phyloP scores from a whole-genome alignment of 2,797 vertebrate species.

The Muscicapa comitata region DNA sequence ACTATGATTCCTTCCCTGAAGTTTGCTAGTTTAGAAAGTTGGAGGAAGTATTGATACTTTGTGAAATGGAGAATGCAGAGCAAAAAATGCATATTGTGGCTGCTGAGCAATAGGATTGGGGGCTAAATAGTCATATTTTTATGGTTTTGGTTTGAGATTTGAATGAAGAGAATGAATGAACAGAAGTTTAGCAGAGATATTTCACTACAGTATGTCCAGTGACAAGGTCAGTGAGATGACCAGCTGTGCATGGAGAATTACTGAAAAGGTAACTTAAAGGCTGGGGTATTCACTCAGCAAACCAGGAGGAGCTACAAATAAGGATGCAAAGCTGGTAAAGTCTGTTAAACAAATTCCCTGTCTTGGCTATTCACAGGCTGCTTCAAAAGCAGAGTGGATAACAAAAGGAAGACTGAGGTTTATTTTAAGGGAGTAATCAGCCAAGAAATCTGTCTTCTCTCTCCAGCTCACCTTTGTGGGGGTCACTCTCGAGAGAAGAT shows the following conservation, averaged over 20 bases:
- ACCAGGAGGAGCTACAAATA: neutral
- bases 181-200: neutral
- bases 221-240: neutral
- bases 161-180: neutral
- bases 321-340: neutral
- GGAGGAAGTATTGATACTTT: neutral
- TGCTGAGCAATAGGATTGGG: neutral
- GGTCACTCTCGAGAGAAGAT: accelerated
- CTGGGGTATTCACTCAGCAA: neutral
- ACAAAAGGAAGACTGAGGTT: neutral
- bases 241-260: neutral
- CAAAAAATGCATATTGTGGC: neutral
- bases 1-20: neutral
- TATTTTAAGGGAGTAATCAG: neutral
- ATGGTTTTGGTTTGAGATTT: neutral
- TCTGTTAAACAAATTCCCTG: neutral
- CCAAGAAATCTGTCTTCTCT: neutral
- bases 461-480: neutral
- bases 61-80: neutral
- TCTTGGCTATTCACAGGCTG: neutral
- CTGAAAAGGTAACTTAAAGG: neutral
- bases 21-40: neutral
- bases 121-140: neutral
- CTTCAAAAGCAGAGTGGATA: neutral
- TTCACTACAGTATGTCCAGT: neutral